Evolutionary conservation across 2,113 vertebrate species (phyloP).

Genomic region (Vulpes vulpes): DNA sequence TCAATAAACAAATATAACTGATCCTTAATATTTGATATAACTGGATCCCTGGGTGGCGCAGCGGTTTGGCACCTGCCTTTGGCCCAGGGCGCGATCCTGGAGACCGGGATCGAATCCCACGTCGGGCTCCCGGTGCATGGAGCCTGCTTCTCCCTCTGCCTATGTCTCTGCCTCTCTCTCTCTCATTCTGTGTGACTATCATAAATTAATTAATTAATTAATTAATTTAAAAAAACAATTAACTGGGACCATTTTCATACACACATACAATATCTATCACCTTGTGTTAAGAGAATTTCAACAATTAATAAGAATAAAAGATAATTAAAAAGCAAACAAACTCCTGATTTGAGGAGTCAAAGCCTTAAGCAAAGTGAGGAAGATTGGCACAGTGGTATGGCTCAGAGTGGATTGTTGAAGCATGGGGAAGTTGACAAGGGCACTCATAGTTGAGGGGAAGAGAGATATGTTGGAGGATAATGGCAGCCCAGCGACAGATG

Average conservation of each 20-base stretch:
- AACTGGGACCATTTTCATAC: neutral
- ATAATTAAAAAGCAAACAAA: conserved; percentile 6
- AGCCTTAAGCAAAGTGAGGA: neutral
- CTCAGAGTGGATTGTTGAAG: neutral
- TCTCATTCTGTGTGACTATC: no score
- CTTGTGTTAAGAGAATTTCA: conserved; percentile 14
- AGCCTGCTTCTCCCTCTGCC: no score
- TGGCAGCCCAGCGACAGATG: neutral
- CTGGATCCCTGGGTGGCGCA: no score
- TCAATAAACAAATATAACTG: conserved; percentile 6
- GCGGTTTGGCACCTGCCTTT: no score
- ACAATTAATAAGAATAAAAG: neutral
- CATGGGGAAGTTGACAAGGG: neutral
- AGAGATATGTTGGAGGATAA: accelerated
- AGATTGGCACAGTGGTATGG: neutral
- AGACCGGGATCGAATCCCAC: no score
- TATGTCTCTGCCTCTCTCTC: no score
- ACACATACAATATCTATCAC: neutral
- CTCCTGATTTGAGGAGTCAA: neutral
- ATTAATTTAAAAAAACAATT: neutral
- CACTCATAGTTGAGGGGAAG: accelerated
- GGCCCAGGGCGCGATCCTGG: no score
- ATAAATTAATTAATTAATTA: no score
- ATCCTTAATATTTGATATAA: conserved; percentile 35
- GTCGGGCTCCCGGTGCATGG: no score